Base-by-base conservation (phyloP, 2,888 invertebrate species). In the Chelonus formosanus region DNA sequence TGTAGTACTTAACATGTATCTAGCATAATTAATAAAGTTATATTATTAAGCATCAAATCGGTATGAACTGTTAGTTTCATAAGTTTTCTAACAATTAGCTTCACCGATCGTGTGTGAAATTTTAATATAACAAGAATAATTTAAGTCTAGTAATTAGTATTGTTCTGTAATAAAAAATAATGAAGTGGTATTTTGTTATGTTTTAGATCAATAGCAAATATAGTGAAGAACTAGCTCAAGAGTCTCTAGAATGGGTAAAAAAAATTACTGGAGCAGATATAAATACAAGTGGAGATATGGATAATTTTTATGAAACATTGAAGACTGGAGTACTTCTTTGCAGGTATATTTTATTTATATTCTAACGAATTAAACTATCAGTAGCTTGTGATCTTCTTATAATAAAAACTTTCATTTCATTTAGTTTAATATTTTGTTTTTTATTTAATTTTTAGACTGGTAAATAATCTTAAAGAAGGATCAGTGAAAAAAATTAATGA, bases 181-280 rank as follows among this genome's bases (percentile, higher is more conserved):
- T 4, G 5, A n/a, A 36, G 2, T 44, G 20, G 5, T 54, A 34
- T 54, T 10, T 55, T 54, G 0, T 48, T 75, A 74, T 77, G 76
- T 89, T 90, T 8, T 87, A 98, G 98, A 95, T 98, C 77, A 95
- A 96, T 85, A 95, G 96, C 84, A 98, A 98, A 88, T 99, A 98
- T 88, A 98, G 95, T 85, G 93, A 95, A 80, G 95, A 95, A 79
- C 88, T 96, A 71, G 98, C 98, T 3, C 91, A 91, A 76, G 97
- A 98, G 87, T 92, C 93, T 74, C 85, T 98, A 80, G 92, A 93
- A 86, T 98, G 98, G 98, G 92, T 99, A 79, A 91, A 91, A 79
- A 86, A 89, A 63, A 90, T 97, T 73, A 94, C 93, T 8, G 92
- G 90, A n/a, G 95, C 95, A 77, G 90, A 93, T 52, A 90, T 94